phyloP scores from a whole-genome alignment of 1,140 invertebrate genomes.

The Hylaeus anthracinus region DNA sequence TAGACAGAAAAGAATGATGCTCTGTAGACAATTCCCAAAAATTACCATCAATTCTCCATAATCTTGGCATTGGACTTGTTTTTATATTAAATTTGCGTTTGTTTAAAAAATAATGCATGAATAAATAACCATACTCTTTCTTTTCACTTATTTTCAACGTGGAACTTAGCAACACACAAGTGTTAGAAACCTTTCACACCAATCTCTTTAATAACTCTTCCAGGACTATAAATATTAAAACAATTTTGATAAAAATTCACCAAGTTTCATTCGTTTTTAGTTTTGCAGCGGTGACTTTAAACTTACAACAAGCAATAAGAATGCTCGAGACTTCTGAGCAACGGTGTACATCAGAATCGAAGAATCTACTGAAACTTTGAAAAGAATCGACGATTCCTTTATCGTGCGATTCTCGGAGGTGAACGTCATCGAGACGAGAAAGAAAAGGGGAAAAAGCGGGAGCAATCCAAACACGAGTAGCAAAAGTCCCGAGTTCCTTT shows the following conservation, averaged over 20 bases:
- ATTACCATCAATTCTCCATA: conserved; percentile 8
- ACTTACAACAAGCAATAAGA: neutral
- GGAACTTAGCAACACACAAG: too few species aligned
- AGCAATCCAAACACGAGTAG: conserved; percentile 35
- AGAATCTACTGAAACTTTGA: neutral
- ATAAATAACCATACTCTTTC: neutral
- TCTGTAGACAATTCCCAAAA: neutral
- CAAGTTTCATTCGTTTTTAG: too few species aligned
- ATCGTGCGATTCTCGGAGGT: conserved; percentile 4
- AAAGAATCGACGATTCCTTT: conserved; percentile 14
- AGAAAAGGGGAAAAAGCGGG: conserved; percentile 5
- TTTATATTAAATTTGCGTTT: conserved; percentile 9
- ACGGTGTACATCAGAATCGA: neutral
- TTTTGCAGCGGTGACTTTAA: neutral
- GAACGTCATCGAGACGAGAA: conserved; percentile 28
- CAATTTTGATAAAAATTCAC: too few species aligned
- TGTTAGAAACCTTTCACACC: too few species aligned
- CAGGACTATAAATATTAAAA: too few species aligned
- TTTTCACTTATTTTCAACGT: too few species aligned
- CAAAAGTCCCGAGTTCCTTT: conserved; percentile 29
- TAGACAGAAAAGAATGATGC: neutral
- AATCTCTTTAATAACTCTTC: too few species aligned
- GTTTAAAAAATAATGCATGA: neutral
- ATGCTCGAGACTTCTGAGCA: too few species aligned
- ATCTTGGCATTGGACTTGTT: neutral